phyloP scores from a whole-genome alignment of 2,888 invertebrate species.

The Andricus quercusramuli region DNA sequence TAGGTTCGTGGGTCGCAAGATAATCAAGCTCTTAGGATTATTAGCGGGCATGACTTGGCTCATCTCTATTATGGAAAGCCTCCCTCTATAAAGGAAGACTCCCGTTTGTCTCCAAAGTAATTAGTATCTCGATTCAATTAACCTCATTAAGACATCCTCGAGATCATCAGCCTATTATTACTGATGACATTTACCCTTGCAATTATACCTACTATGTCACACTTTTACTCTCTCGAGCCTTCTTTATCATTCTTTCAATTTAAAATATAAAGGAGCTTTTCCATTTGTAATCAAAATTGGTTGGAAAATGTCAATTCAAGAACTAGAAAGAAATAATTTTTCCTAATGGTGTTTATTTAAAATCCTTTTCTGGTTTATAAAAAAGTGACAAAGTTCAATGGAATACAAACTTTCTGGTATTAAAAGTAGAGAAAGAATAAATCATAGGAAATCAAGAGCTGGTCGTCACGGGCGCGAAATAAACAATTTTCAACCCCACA shows the following conservation, averaged over 20 bases:
- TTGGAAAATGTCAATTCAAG: too few relatives aligned
- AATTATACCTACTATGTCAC: slow-evolving; percentile 2
- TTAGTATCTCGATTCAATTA: slow-evolving; percentile 39
- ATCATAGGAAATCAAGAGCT: slow-evolving; percentile 4
- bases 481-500: slow-evolving; percentile 60
- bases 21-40: slow-evolving; percentile 66
- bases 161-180: slow-evolving; percentile 29
- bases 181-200: slow-evolving; percentile 25
- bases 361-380: neutral
- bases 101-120: slow-evolving; percentile 42
- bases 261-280: neutral
- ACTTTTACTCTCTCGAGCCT: neutral
- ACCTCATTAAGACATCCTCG: slow-evolving; percentile 30
- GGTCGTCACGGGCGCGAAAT: slow-evolving; percentile 44
- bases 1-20: slow-evolving; percentile 46
- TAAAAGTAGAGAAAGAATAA: slow-evolving; percentile 8
- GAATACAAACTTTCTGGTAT: neutral
- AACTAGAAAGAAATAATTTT: neutral
- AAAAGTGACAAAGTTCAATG: neutral
- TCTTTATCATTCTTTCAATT: neutral
- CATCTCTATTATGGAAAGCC: slow-evolving; percentile 43
- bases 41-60: slow-evolving; percentile 75
- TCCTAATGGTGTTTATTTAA: neutral
- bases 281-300: too few relatives aligned
- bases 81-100: neutral